A percentile compares a stretch with the other conserved stretches of the same genome.
These are phyloP conservation scores for Discoglossus pictus DNA, from an alignment of 2,797 vertebrate genomes.

Conservation along the genomic window DNA sequence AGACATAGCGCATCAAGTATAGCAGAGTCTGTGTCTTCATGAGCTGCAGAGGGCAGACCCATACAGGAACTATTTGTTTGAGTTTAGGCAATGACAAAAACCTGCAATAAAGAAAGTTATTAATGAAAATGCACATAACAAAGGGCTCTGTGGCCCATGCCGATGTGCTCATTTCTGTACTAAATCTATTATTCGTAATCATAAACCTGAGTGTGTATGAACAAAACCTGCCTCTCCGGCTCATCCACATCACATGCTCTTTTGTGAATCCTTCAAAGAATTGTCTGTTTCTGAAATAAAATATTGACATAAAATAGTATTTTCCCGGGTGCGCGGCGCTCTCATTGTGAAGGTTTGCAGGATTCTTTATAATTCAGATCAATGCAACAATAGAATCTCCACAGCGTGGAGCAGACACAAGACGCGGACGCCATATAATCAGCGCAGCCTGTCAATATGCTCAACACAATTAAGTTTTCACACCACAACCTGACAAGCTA, in stretches of 20 bases:
- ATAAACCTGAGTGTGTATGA: no score
- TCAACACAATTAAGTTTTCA: not conserved
- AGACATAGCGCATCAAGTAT: no score
- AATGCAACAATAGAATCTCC: slow-evolving; percentile 7
- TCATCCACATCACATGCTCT: not conserved
- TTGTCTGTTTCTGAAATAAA: not conserved
- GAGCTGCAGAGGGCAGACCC: no score
- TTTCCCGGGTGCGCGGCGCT: not conserved
- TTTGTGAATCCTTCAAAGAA: slow-evolving; percentile 2
- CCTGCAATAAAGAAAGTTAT: no score
- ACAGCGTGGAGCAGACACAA: not conserved
- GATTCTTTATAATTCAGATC: slow-evolving; percentile 3
- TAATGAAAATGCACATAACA: no score
- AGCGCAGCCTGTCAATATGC: not conserved
- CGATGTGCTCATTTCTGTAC: no score
- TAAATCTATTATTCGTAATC: no score
- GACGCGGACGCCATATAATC: not conserved
- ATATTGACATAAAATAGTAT: not conserved
- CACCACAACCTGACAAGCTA: no score
- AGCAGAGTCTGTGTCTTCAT: no score
- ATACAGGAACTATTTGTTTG: no score
- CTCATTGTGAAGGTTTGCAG: not conserved
- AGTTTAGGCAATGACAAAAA: no score
- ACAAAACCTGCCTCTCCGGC: not conserved
- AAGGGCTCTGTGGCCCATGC: no score